phyloP scores from a whole-genome alignment of 2,113 vertebrate species.

The Meleagris gallopavo region DNA sequence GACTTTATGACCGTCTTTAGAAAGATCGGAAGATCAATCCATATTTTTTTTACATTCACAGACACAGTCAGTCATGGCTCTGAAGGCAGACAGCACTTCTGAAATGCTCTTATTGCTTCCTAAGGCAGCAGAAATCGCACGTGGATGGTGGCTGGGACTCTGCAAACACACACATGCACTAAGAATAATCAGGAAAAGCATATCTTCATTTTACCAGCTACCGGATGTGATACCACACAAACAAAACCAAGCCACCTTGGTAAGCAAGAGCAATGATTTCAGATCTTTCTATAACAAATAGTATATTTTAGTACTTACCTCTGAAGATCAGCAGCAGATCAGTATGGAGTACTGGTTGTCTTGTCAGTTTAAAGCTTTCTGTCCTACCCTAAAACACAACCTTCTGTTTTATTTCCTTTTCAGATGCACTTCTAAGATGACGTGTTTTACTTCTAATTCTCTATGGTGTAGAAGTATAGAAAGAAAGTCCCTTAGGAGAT shows the following conservation, averaged over 20 bases:
- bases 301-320: conserved; percentile 73
- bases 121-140: neutral
- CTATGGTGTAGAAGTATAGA: conserved; percentile 48
- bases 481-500: conserved; percentile 74
- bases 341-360: conserved; percentile 4
- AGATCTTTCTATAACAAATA: neutral
- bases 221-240: neutral
- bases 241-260: neutral
- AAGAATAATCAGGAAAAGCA: neutral
- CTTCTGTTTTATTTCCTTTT: conserved; percentile 43
- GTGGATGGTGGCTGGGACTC: neutral
- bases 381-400: neutral
- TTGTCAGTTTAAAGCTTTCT: conserved; percentile 29
- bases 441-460: conserved; percentile 48
- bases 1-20: neutral
- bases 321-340: conserved; percentile 2
- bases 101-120: neutral
- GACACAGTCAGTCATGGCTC: neutral
- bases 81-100: neutral
- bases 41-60: neutral
- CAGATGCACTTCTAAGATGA: conserved; percentile 40
- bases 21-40: neutral
- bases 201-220: neutral
- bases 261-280: neutral
- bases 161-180: neutral